Evolutionary conservation across 2,888 invertebrate species (phyloP).

Genomic region (Bugula neritina): DNA sequence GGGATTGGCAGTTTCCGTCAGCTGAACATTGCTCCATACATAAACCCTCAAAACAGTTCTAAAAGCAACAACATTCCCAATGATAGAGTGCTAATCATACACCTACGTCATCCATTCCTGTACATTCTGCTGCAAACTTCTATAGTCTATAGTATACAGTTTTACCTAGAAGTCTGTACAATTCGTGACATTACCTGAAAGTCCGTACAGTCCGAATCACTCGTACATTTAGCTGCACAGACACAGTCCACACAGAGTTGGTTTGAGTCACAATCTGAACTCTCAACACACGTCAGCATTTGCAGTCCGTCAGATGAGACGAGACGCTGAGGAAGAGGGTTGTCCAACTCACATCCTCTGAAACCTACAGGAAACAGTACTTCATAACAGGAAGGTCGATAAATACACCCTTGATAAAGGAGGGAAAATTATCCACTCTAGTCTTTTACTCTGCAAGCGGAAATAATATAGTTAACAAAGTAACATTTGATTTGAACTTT

Average conservation of each 20-base stretch:
- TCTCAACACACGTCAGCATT: not conserved
- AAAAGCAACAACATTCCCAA: not conserved
- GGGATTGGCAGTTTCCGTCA: not conserved
- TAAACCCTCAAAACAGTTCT: conserved; percentile 10
- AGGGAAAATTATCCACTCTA: too few species aligned
- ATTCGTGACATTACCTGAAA: not conserved
- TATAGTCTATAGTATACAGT: too few species aligned
- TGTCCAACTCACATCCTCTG: not conserved
- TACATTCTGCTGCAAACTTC: too few species aligned
- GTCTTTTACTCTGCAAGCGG: too few species aligned
- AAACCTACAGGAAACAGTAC: too few species aligned
- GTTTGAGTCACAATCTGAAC: not conserved
- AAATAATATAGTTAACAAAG: too few species aligned
- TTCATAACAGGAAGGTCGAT: too few species aligned
- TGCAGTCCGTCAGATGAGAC: not conserved
- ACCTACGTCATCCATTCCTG: too few species aligned
- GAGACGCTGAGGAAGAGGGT: conserved; percentile 10
- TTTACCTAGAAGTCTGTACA: not conserved
- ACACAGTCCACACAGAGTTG: conserved; percentile 15
- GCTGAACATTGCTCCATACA: conserved; percentile 12
- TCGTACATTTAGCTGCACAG: not conserved
- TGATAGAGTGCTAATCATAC: too few species aligned
- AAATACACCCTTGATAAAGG: too few species aligned
- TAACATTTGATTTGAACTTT: too few species aligned
- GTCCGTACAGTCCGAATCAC: not conserved